phyloP scores from a whole-genome alignment of 1,140 invertebrate genomes.

The Lepeophtheirus salmonis region DNA sequence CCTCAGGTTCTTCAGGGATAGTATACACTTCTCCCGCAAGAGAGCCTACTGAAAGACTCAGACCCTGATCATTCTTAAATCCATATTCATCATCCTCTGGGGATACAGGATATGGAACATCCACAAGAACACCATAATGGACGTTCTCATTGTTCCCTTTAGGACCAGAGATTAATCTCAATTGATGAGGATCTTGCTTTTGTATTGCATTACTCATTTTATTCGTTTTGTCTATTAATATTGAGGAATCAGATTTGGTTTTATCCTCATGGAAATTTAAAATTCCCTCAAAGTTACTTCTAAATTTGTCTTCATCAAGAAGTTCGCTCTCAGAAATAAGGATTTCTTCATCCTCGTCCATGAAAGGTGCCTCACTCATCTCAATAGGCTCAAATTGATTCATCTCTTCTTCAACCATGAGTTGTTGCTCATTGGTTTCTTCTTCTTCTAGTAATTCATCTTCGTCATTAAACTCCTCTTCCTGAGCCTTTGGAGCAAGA shows the following conservation, averaged over 20 bases:
- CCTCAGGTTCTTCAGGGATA: slow-evolving; percentile 12
- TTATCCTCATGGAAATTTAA: not conserved
- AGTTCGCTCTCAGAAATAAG: not conserved
- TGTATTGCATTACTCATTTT: too few species aligned
- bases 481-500: not conserved
- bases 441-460: not conserved
- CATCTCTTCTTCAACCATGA: not conserved
- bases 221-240: too few species aligned
- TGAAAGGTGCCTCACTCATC: too few species aligned
- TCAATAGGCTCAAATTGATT: not conserved
- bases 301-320: not conserved
- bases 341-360: not conserved
- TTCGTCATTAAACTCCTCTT: not conserved
- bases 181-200: too few species aligned
- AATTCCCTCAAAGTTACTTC: not conserved
- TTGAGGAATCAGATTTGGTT: too few species aligned
- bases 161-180: too few species aligned
- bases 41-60: too few species aligned
- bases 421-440: not conserved
- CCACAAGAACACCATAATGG: not conserved
- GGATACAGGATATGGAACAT: not conserved
- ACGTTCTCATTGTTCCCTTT: not conserved
- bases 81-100: not conserved
- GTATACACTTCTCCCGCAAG: slow-evolving; percentile 13
- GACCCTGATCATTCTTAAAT: not conserved